A percentile compares a stretch with the other conserved stretches of the same genome.
Evolutionary conservation across 1,140 invertebrate species (phyloP).

Genomic region (Neodiprion lecontei): DNA sequence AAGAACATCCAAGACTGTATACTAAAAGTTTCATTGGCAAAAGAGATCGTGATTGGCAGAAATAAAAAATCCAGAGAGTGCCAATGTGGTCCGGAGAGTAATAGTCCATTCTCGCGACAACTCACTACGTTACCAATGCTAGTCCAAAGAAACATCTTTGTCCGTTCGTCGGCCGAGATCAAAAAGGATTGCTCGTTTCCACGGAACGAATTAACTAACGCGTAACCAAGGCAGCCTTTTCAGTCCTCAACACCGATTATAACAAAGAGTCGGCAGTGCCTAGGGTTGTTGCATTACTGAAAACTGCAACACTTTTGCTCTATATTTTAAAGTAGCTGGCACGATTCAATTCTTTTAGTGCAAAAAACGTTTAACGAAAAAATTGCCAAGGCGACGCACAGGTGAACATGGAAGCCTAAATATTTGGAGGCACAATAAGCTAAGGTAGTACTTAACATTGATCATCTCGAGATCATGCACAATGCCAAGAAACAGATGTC

Average conservation of each 20-base stretch:
- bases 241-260: not conserved
- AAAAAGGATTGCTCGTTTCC: slow-evolving; percentile 2
- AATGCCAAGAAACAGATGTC: not conserved
- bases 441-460: not conserved
- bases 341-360: not conserved
- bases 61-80: no score
- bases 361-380: not conserved
- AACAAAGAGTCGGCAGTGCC: not conserved
- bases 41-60: no score
- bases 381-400: no score
- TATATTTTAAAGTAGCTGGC: not conserved
- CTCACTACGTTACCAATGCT: not conserved
- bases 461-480: not conserved
- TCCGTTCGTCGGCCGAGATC: slow-evolving; percentile 3
- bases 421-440: no score
- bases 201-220: slow-evolving; percentile 7
- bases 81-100: not conserved
- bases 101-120: not conserved
- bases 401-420: not conserved
- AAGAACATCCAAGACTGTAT: not conserved
- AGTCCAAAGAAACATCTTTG: not conserved
- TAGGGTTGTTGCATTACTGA: no score
- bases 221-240: slow-evolving; percentile 1
- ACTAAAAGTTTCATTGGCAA: no score
- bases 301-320: no score